A percentile compares a stretch with the other conserved stretches of the same genome.
These are phyloP conservation scores for Hexactinellida sp. DNA, from an alignment of 37 sponge, comb jelly and placozoan genomes.

Conservation along the genomic window DNA sequence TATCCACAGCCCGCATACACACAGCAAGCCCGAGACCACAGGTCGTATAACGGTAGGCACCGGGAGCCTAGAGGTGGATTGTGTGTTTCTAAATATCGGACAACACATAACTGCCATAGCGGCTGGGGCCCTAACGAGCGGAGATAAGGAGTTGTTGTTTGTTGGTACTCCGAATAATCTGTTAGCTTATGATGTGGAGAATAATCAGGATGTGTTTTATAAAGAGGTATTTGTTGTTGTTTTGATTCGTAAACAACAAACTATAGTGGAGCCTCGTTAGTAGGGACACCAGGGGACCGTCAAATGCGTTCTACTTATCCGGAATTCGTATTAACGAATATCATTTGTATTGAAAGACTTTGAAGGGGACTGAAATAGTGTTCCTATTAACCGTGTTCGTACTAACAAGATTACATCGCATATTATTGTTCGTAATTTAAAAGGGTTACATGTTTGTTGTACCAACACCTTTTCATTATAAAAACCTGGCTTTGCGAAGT, in stretches of 20 bases:
- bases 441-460: too few relatives aligned
- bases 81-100: slow-evolving; percentile 55
- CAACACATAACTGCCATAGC: slow-evolving; percentile 63
- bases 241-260: too few relatives aligned
- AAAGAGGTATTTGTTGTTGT: slow-evolving; percentile 71
- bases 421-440: too few relatives aligned
- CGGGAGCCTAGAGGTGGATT: slow-evolving; percentile 26
- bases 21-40: not conserved
- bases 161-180: slow-evolving; percentile 75
- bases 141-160: slow-evolving; percentile 43
- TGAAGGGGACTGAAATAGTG: not conserved
- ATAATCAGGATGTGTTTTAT: slow-evolving; percentile 82
- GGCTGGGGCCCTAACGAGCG: slow-evolving; percentile 24
- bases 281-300: too few relatives aligned
- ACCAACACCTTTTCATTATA: too few relatives aligned
- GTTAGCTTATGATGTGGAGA: slow-evolving; percentile 77
- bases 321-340: too few relatives aligned
- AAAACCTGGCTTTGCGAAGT: too few relatives aligned
- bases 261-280: too few relatives aligned
- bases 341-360: not conserved
- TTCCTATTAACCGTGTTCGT: not conserved
- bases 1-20: slow-evolving; percentile 30
- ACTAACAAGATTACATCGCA: too few relatives aligned
- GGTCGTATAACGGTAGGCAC: not conserved
- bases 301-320: too few relatives aligned